A percentile compares a stretch with the other conserved stretches of the same genome.
Conservation (phyloP, 2,797 vertebrate species). For the Peromyscus aztecus region DNA sequence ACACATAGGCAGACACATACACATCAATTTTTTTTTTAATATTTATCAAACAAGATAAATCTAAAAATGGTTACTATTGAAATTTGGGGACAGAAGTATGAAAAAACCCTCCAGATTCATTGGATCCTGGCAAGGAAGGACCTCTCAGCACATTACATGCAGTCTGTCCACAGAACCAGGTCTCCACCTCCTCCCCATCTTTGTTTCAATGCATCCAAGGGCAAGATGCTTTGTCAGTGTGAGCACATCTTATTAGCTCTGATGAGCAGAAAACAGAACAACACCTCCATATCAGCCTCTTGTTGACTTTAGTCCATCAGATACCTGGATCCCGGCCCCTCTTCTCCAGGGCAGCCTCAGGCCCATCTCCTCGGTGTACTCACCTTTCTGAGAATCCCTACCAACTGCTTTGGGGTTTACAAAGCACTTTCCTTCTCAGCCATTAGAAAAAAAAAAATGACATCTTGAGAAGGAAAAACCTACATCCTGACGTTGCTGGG, state of each 20-base stretch:
- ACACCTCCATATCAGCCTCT: neutral
- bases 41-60: neutral
- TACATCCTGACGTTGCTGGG: neutral
- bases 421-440: conserved; percentile 20
- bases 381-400: conserved; percentile 19
- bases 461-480: neutral
- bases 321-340: neutral
- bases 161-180: neutral
- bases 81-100: neutral
- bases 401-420: neutral
- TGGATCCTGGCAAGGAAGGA: neutral
- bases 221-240: neutral
- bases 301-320: neutral
- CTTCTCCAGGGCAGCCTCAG: neutral
- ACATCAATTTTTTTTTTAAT: neutral
- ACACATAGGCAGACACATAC: neutral
- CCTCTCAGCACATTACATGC: neutral
- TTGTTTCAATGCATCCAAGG: neutral
- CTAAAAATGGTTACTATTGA: conserved; percentile 2
- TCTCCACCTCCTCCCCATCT: neutral
- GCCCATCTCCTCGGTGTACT: neutral
- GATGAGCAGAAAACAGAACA: neutral
- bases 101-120: neutral
- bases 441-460: conserved; percentile 63
- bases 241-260: neutral